A percentile compares a stretch with the other conserved stretches of the same genome.
Conservation (phyloP, 2,888 invertebrate species). For the Ischnus inquisitorius region DNA sequence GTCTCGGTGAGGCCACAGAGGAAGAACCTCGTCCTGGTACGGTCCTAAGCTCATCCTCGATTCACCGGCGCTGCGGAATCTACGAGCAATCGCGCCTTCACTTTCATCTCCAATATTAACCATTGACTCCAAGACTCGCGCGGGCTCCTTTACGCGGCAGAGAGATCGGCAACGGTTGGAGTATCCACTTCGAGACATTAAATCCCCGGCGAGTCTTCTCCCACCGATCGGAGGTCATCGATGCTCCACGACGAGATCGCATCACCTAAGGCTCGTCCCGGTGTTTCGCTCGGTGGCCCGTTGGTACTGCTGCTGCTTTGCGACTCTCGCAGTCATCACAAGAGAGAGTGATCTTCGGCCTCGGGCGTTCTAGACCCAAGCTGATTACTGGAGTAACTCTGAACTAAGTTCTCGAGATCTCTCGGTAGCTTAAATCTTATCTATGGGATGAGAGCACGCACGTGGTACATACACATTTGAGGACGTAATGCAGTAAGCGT, state of each 20-base stretch:
- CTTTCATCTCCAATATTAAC: slow-evolving; percentile 76
- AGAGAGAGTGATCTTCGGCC: slow-evolving; percentile 70
- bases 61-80: slow-evolving; percentile 42
- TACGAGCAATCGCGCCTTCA: slow-evolving; percentile 67
- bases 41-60: slow-evolving; percentile 46
- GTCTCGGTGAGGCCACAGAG: slow-evolving; percentile 57
- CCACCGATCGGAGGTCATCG: slow-evolving; percentile 52
- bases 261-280: slow-evolving; percentile 15
- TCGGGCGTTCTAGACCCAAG: slow-evolving; percentile 28
- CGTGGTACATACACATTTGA: background rate
- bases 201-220: slow-evolving; percentile 34
- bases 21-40: background rate
- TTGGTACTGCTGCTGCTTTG: background rate
- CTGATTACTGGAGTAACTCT: background rate
- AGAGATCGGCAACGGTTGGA: slow-evolving; percentile 27
- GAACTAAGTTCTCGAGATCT: background rate
- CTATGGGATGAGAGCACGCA: background rate
- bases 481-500: background rate
- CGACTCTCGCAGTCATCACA: slow-evolving; percentile 42
- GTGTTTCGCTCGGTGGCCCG: background rate
- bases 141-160: slow-evolving; percentile 20
- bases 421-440: slow-evolving; percentile 21
- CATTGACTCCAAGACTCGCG: slow-evolving; percentile 40
- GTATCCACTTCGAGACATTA: slow-evolving; percentile 42
- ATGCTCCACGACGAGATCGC: slow-evolving; percentile 50